Conservation (phyloP, 2,113 vertebrate genomes). For the Pseudolaguvia tuberculata region DNA sequence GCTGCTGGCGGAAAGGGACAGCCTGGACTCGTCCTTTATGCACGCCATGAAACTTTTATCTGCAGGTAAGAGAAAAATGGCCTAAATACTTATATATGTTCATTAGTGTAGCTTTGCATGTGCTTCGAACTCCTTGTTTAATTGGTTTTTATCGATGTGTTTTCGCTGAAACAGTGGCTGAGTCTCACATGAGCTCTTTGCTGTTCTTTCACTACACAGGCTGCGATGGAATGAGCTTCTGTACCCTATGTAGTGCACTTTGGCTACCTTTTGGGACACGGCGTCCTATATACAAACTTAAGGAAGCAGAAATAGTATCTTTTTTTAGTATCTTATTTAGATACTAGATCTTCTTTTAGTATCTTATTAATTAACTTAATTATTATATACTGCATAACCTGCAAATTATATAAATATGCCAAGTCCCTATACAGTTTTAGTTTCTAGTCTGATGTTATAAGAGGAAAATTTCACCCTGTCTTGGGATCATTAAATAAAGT, state of each 20-base stretch:
- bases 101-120: too few relatives aligned
- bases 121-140: not conserved
- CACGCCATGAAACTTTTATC: slow-evolving; percentile 89
- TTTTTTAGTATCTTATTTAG: too few relatives aligned
- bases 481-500: too few relatives aligned
- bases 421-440: too few relatives aligned
- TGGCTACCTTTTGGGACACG: not conserved
- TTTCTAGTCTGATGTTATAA: too few relatives aligned
- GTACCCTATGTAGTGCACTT: not conserved
- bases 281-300: not conserved
- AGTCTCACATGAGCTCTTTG: not conserved
- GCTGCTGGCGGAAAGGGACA: slow-evolving; percentile 90
- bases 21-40: slow-evolving; percentile 85
- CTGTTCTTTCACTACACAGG: not conserved
- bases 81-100: not conserved
- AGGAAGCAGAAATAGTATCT: too few relatives aligned
- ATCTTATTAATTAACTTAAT: too few relatives aligned
- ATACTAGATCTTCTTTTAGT: too few relatives aligned
- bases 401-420: too few relatives aligned
- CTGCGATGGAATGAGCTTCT: not conserved
- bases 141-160: not conserved
- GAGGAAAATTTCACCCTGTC: too few relatives aligned
- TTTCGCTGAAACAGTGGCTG: not conserved
- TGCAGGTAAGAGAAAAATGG: slow-evolving; percentile 70
- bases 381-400: too few relatives aligned